Percentiles rank a stretch among this genome's conserved stretches.
Conservation (phyloP, 1,140 invertebrate species). For the Epicauta chinensis region DNA sequence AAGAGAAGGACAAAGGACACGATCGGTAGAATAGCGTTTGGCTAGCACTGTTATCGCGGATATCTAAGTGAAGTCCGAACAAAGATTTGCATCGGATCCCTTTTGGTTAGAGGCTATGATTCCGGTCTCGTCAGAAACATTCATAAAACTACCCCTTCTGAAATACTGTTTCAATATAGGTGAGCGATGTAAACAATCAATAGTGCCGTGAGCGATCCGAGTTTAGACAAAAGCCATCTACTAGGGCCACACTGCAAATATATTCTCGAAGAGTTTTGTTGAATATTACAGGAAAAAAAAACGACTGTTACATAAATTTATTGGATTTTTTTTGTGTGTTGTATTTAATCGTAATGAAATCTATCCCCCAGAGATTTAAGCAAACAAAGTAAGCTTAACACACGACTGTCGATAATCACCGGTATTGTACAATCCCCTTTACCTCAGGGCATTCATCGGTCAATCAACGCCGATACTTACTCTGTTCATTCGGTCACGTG, state of each 20-base stretch:
- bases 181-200: conserved; percentile 22
- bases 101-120: conserved; percentile 9
- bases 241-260: conserved; percentile 4
- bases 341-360: neutral
- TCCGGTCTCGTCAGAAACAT: conserved; percentile 21
- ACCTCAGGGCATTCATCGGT: conserved; percentile 35
- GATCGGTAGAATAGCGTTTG: neutral
- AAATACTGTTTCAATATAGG: conserved; percentile 27
- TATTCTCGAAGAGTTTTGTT: no score
- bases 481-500: conserved; percentile 34
- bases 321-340: neutral
- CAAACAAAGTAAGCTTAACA: conserved; percentile 24
- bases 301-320: conserved; percentile 2
- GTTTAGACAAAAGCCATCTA: conserved; percentile 19
- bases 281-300: no score
- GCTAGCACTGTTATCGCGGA: neutral
- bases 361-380: conserved; percentile 4
- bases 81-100: conserved; percentile 21
- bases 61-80: neutral
- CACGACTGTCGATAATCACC: conserved; percentile 32
- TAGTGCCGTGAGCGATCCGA: conserved; percentile 16
- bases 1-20: neutral
- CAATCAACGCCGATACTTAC: conserved; percentile 36
- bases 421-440: conserved; percentile 24
- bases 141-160: conserved; percentile 25